Conservation (phyloP, 2,888 invertebrate genomes). For the Spilarctia lutea region DNA sequence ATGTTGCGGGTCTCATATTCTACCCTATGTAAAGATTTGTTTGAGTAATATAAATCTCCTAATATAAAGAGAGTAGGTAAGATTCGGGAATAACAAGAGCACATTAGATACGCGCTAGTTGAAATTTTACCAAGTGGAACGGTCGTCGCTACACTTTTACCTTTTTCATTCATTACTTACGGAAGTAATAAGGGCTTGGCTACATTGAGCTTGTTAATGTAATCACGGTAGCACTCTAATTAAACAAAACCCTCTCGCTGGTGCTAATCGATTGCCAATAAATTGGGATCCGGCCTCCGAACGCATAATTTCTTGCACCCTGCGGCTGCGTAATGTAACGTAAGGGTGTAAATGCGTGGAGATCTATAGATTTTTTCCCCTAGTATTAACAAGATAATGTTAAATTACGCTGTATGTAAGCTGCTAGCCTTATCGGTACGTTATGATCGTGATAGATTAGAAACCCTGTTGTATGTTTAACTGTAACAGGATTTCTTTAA, state of each 20-base stretch:
- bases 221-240: constrained; percentile 78
- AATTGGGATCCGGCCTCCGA: constrained; percentile 68
- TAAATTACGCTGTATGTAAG: constrained; percentile 16
- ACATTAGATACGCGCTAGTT: constrained; percentile 31
- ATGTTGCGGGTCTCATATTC: constrained; percentile 58
- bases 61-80: constrained; percentile 24
- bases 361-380: constrained; percentile 40
- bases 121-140: constrained; percentile 37
- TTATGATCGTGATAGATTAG: not conserved
- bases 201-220: constrained; percentile 67
- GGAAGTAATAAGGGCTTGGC: constrained; percentile 56
- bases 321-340: constrained; percentile 52
- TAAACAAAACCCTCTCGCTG: constrained; percentile 75
- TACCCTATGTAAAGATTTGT: constrained; percentile 34
- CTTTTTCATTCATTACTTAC: constrained; percentile 62
- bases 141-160: constrained; percentile 51
- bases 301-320: constrained; percentile 72
- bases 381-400: constrained; percentile 37
- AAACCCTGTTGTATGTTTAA: not conserved
- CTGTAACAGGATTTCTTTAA: not conserved
- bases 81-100: constrained; percentile 26
- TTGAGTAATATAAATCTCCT: constrained; percentile 35
- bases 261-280: constrained; percentile 79
- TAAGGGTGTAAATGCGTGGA: constrained; percentile 48
- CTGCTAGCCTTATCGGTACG: not conserved